These are phyloP conservation scores for Calcarius lapponicus DNA, from an alignment of 2,797 vertebrate species.

Conservation along the genomic window DNA sequence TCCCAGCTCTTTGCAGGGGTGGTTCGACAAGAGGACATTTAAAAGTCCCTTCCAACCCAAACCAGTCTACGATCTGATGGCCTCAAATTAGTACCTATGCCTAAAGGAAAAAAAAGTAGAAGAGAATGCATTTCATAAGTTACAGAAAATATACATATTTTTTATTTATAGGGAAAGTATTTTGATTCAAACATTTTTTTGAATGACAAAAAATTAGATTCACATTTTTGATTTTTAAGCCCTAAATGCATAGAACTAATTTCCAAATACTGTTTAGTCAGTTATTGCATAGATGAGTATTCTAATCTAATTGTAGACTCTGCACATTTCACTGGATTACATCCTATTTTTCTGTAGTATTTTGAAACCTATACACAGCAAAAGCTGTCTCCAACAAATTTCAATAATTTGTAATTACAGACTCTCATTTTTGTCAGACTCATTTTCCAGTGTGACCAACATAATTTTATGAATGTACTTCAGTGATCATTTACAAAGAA, in stretches of 20 bases:
- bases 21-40: not conserved
- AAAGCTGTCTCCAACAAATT: not conserved
- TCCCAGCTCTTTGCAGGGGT: fast-evolving
- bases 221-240: not conserved
- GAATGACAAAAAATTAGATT: not conserved
- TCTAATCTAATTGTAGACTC: not conserved
- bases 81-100: not conserved
- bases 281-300: not conserved
- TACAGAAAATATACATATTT: not conserved
- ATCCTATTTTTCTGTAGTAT: not conserved
- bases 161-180: not conserved
- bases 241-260: not conserved
- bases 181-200: not conserved
- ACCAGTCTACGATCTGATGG: fast-evolving
- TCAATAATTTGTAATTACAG: not conserved
- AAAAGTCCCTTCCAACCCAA: not conserved
- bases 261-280: not conserved
- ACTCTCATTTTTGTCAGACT: not conserved
- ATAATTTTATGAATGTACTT: not conserved
- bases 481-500: not conserved
- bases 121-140: not conserved
- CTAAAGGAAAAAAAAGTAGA: not conserved
- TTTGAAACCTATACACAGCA: not conserved
- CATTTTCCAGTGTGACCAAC: not conserved
- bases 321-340: not conserved